phyloP scores from a whole-genome alignment of 2,888 invertebrate genomes.

The Thera britannica region DNA sequence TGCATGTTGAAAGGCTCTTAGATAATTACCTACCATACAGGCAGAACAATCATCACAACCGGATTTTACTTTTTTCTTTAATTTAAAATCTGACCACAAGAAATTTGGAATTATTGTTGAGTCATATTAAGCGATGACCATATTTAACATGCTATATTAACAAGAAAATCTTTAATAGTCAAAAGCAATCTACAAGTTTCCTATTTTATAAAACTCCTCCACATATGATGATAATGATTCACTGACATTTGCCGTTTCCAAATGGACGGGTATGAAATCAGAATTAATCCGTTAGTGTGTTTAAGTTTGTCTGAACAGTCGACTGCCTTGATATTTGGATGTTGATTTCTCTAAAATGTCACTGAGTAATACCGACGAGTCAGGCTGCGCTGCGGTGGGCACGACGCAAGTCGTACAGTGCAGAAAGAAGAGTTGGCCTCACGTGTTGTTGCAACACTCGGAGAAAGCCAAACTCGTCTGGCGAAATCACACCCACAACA shows the following conservation, averaged over 20 bases:
- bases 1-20: not conserved
- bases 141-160: constrained; percentile 39
- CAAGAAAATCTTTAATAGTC: constrained; percentile 43
- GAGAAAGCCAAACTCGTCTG: constrained; percentile 78
- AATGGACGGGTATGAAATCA: constrained; percentile 41
- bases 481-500: constrained; percentile 81
- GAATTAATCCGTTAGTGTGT: constrained; percentile 34
- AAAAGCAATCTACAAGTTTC: constrained; percentile 71
- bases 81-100: constrained; percentile 17
- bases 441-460: constrained; percentile 64
- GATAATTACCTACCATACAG: not conserved
- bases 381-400: constrained; percentile 7
- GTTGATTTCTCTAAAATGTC: constrained; percentile 68
- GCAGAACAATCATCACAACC: constrained; percentile 20
- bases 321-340: constrained; percentile 77
- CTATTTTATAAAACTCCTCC: constrained; percentile 69
- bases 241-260: constrained; percentile 60
- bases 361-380: constrained; percentile 45
- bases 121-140: constrained; percentile 46
- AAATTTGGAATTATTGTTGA: constrained; percentile 40
- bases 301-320: constrained; percentile 54
- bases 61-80: constrained; percentile 22
- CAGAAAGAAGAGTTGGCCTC: constrained; percentile 46
- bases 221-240: constrained; percentile 62
- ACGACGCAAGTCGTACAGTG: not conserved